Evolutionary conservation across 2,113 vertebrate genomes (phyloP).

Genomic region (Canis aureus): DNA sequence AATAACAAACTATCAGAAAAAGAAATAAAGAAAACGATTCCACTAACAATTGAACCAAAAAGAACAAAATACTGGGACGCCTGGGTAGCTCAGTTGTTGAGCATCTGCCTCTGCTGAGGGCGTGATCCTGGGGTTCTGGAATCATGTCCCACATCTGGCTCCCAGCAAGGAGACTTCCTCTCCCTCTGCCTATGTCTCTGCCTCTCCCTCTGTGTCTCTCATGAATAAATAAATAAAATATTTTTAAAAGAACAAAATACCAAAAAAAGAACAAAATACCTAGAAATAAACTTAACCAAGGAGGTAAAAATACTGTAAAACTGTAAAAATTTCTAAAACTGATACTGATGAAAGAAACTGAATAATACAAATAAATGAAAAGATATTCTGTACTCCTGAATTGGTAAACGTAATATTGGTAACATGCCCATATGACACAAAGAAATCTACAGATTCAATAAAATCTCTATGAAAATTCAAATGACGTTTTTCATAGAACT

Average conservation of each 20-base stretch:
- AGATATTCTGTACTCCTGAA: background rate
- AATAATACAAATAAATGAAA: background rate
- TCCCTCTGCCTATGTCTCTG: too few species aligned
- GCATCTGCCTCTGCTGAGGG: too few species aligned
- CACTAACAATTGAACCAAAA: background rate
- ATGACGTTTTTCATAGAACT: background rate
- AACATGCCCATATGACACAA: background rate
- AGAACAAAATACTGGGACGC: background rate
- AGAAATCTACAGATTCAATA: background rate
- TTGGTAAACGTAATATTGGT: background rate
- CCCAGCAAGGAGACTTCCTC: too few species aligned
- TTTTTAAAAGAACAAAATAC: background rate
- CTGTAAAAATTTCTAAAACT: background rate
- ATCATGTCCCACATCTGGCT: too few species aligned
- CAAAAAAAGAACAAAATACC: background rate
- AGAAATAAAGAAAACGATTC: background rate
- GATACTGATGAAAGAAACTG: background rate
- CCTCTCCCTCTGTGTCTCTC: too few species aligned
- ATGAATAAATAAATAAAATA: too few species aligned
- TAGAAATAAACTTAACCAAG: background rate
- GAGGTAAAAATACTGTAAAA: background rate
- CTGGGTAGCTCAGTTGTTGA: too few species aligned
- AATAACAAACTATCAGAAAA: background rate
- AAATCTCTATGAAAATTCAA: background rate
- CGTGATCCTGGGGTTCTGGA: too few species aligned